Evolutionary conservation across 2,888 invertebrate genomes (phyloP), one percentile per base, ranked within the genome.

Genomic region (Lepidochitona cinerea): DNA sequence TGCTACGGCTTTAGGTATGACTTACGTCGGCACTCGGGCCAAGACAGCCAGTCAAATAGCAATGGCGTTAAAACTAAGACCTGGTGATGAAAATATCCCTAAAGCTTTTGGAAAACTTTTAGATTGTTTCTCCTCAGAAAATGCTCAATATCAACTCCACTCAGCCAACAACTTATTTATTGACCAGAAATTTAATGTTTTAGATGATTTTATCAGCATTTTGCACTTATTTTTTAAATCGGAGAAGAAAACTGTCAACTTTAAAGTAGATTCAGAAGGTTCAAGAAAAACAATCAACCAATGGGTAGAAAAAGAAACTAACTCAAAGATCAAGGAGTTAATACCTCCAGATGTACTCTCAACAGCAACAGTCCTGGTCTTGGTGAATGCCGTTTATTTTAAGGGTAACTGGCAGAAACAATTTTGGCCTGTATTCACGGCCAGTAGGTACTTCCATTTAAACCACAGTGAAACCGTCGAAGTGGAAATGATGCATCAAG

Each of bases 291-390:
- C 74, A 32, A 96, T 98, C 67, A 98, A 98, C 87, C 83, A 89
- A 49, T 97, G 97, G 96, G 96, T 96, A 52, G 94, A 94, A 85
- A 89, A 93, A 5, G 93, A 95, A 85, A 98, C 98, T 0, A 94
- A 95, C 71, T 91, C 94, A 9, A 96, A 94, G 89, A 98, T 98
- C 72, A 93, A 94, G 81, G 92, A 96, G 83, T 92, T 98, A 1
- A 90, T 98, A 68, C 88, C 92, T 0, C 23, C 93, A 0, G 92
- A 92, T n/a, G 77, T 83, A 6, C 79, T 91, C 18, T 84, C 79
- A 69, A 23, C 79, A 3, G 37, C 79, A 4, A 90, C 90, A 1
- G 81, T 85, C 2, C 78, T 92, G 76, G 87, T 92, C n/a, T 78
- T 92, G 14, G 88, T 91, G 49, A 92, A 92, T 85, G 92, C 92